Evolutionary conservation across 30 jellyfish, hydroid and myxozoan species (phyloP).

Genomic region (Nemopilema nomurai): DNA sequence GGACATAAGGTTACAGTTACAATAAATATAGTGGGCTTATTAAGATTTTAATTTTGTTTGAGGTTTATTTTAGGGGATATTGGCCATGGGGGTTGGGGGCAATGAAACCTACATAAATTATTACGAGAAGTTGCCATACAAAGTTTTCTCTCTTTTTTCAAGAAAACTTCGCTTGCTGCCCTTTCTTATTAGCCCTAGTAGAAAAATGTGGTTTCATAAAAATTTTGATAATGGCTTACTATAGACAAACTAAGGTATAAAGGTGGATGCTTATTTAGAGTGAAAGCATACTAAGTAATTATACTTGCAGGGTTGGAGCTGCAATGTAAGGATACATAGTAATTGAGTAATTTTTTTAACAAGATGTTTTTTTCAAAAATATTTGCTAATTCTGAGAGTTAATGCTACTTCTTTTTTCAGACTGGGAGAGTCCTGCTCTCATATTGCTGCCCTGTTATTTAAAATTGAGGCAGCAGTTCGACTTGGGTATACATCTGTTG

Average conservation of each 20-base stretch:
- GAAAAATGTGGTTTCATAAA: background rate
- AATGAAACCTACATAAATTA: background rate
- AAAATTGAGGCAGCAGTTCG: slow-evolving; percentile 63
- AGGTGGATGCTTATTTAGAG: background rate
- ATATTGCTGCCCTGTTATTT: slow-evolving; percentile 63
- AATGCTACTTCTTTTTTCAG: slow-evolving; percentile 15
- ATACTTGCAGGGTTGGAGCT: too few relatives aligned
- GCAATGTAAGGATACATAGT: background rate
- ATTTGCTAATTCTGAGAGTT: background rate
- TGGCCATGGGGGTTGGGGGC: background rate
- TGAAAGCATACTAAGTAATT: background rate
- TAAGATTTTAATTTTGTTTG: background rate
- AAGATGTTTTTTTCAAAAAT: background rate
- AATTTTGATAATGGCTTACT: background rate
- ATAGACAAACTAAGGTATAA: background rate
- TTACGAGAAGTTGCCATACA: background rate
- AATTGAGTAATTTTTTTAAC: background rate
- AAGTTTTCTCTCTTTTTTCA: background rate
- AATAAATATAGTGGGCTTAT: background rate
- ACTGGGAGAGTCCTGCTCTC: slow-evolving; percentile 72
- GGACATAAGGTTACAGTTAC: background rate
- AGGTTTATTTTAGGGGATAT: background rate
- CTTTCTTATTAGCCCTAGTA: background rate
- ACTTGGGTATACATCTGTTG: slow-evolving; percentile 48
- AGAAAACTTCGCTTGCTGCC: background rate